phyloP scores from a whole-genome alignment of 2,113 vertebrate species.

The Morone saxatilis region DNA sequence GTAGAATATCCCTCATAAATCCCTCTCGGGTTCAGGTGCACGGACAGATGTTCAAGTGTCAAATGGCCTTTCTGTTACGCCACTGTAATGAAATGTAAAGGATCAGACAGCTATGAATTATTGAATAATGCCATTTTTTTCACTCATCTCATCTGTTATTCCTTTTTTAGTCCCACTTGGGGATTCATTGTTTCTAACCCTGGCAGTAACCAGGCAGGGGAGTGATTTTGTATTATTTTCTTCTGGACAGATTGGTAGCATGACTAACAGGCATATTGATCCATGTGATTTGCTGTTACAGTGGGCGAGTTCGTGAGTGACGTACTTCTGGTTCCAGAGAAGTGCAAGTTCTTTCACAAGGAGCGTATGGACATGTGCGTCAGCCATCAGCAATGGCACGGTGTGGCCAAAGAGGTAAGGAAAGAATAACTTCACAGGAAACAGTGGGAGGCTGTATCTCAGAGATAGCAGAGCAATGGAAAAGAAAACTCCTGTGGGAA shows the following conservation, averaged over 20 bases:
- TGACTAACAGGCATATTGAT: slow-evolving; percentile 48
- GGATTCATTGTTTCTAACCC: slow-evolving; percentile 48
- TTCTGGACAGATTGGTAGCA: slow-evolving; percentile 23
- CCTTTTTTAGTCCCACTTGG: slow-evolving; percentile 50
- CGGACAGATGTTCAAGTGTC: slow-evolving; percentile 70
- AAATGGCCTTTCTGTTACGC: slow-evolving; percentile 56
- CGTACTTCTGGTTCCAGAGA: slow-evolving; percentile 95
- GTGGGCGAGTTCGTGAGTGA: slow-evolving; percentile 97
- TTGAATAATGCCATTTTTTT: slow-evolving; percentile 54
- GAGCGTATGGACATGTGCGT: slow-evolving; percentile 93
- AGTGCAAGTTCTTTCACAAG: slow-evolving; percentile 97
- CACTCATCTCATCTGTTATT: slow-evolving; percentile 52
- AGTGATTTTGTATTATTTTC: background rate
- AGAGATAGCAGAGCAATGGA: background rate
- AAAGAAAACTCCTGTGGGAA: slow-evolving; percentile 23
- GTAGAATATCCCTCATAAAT: background rate
- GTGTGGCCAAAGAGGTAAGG: slow-evolving; percentile 93
- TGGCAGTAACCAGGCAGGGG: slow-evolving; percentile 9
- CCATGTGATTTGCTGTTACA: slow-evolving; percentile 76
- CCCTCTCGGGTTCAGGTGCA: slow-evolving; percentile 36
- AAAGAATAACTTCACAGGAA: slow-evolving; percentile 6
- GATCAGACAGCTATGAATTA: slow-evolving; percentile 72
- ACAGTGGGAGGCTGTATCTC: slow-evolving; percentile 24
- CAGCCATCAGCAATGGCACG: slow-evolving; percentile 95
- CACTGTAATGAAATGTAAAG: slow-evolving; percentile 56